Evolutionary conservation across 1,140 invertebrate genomes (phyloP).

Genomic region (Heliconius himera): DNA sequence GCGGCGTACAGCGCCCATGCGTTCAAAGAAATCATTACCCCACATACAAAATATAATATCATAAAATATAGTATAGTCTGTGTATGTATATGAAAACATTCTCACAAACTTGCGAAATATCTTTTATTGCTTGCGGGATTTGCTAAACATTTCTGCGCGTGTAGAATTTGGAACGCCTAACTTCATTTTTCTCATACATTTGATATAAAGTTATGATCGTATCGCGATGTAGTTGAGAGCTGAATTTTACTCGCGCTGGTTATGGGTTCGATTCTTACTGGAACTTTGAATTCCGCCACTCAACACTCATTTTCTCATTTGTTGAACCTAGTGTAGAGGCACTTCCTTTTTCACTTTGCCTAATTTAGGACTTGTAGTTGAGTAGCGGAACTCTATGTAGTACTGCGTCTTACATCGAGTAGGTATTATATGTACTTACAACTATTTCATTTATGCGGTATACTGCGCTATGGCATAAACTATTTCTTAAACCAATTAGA

Average conservation of each 20-base stretch:
- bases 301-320: no score
- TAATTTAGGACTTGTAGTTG: no score
- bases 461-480: no score
- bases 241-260: not conserved
- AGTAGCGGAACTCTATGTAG: no score
- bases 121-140: slow-evolving; percentile 32
- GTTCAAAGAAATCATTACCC: slow-evolving; percentile 6
- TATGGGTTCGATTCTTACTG: not conserved
- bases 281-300: no score
- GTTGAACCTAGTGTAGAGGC: no score
- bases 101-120: slow-evolving; percentile 16
- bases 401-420: no score
- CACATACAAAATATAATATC: slow-evolving; percentile 8
- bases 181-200: slow-evolving; percentile 3
- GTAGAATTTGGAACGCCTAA: slow-evolving; percentile 14
- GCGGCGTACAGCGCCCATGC: not conserved
- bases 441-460: no score
- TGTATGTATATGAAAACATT: slow-evolving; percentile 13
- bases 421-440: no score
- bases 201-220: not conserved
- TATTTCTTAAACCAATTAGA: no score
- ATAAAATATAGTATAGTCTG: not conserved
- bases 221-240: not conserved
- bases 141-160: slow-evolving; percentile 18
- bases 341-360: no score